Percentiles rank a stretch among this genome's conserved stretches.
Evolutionary conservation across 2,797 vertebrate species (phyloP).

Genomic region (Megaceryle alcyon): DNA sequence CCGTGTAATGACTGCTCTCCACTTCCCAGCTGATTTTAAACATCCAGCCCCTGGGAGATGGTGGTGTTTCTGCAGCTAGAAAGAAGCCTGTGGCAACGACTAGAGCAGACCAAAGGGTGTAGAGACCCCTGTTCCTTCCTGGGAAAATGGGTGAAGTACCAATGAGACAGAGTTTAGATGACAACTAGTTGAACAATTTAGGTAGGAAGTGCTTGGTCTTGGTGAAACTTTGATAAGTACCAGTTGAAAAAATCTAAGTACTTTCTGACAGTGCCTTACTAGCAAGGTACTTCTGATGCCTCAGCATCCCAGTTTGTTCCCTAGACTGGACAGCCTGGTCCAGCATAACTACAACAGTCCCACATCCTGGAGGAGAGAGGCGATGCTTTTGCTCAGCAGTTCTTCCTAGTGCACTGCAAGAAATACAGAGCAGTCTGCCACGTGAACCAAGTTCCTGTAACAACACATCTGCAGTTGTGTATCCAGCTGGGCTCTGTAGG

Average conservation of each 20-base stretch:
- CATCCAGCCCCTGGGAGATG: background rate
- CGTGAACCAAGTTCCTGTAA: background rate
- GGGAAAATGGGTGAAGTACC: background rate
- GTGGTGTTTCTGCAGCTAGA: background rate
- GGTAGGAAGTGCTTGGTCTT: background rate
- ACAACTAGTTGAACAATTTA: background rate
- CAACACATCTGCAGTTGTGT: background rate
- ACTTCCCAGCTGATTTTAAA: background rate
- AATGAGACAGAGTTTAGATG: background rate
- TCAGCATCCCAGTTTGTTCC: background rate
- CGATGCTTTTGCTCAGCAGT: background rate
- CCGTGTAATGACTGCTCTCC: constrained; percentile 2
- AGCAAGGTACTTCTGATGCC: background rate
- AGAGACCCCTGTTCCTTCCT: background rate
- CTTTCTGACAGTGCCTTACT: background rate
- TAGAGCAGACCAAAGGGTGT: background rate
- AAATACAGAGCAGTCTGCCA: background rate
- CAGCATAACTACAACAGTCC: background rate
- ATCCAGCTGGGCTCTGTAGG: constrained; percentile 14
- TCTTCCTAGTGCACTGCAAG: background rate
- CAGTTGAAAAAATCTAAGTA: background rate
- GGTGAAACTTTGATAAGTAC: background rate
- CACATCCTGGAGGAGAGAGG: background rate
- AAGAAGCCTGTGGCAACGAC: background rate
- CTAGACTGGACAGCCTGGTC: background rate